phyloP scores from a whole-genome alignment of 2,888 invertebrate species.

The Sarcophaga subvicina region DNA sequence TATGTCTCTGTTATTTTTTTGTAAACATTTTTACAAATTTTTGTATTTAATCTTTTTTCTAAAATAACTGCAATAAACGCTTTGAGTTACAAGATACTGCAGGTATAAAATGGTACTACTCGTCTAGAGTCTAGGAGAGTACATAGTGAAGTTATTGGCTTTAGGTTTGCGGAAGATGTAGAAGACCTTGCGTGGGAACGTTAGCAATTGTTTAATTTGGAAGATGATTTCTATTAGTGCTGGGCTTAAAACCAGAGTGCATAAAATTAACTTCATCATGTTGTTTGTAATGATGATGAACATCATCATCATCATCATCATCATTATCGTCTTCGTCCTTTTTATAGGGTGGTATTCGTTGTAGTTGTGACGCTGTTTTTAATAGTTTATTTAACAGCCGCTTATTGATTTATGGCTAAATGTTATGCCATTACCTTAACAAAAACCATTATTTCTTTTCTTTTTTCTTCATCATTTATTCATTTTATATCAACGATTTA shows the following conservation, averaged over 20 bases:
- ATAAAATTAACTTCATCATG: not conserved
- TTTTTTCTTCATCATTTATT: not conserved
- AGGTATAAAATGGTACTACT: not conserved
- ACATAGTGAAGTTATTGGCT: not conserved
- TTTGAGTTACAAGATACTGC: slow-evolving; percentile 16
- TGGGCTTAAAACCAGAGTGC: not conserved
- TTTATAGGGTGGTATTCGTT: slow-evolving; percentile 17
- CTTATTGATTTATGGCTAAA: slow-evolving; percentile 66
- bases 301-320: slow-evolving; percentile 46
- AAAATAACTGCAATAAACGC: slow-evolving; percentile 7
- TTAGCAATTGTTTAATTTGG: slow-evolving; percentile 64
- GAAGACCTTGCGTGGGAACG: slow-evolving; percentile 71
- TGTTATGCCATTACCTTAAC: slow-evolving; percentile 46
- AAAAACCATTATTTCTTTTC: slow-evolving; percentile 44
- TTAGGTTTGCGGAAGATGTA: slow-evolving; percentile 70
- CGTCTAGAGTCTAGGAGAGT: not conserved
- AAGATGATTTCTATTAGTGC: slow-evolving; percentile 8
- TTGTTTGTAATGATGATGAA: too few relatives aligned
- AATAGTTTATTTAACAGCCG: slow-evolving; percentile 62
- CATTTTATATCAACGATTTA: slow-evolving; percentile 1
- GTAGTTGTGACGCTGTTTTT: slow-evolving; percentile 33
- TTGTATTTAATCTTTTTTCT: slow-evolving; percentile 9
- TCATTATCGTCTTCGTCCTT: slow-evolving; percentile 37
- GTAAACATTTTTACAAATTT: not conserved
- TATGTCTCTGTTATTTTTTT: slow-evolving; percentile 29